phyloP scores from a whole-genome alignment of 2,797 vertebrate species.

The Austrolebias charrua region DNA sequence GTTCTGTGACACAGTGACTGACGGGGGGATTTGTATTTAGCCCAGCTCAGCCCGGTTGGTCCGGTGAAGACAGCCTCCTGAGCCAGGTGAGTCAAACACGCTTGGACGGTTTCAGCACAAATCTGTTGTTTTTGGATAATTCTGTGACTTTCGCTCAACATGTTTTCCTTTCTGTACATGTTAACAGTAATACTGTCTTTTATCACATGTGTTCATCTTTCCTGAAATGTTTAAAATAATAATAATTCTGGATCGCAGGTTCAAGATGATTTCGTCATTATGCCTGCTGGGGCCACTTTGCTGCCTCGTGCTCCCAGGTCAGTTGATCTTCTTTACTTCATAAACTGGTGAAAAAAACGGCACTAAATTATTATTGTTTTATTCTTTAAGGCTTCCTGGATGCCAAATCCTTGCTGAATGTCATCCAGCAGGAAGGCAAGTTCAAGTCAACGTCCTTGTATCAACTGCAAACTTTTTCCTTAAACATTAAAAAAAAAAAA shows the following conservation, averaged over 20 bases:
- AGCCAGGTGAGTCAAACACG: constrained; percentile 62
- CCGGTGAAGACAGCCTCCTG: constrained; percentile 53
- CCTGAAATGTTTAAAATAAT: neutral
- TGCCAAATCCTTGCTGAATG: constrained; percentile 73
- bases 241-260: constrained; percentile 45
- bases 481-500: neutral
- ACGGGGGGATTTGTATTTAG: constrained; percentile 68
- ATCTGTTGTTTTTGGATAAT: too few relatives aligned
- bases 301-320: constrained; percentile 69
- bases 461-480: neutral
- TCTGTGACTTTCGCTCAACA: too few relatives aligned
- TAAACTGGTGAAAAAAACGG: neutral
- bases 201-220: too few relatives aligned
- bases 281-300: constrained; percentile 60
- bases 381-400: constrained; percentile 66
- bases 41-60: constrained; percentile 14
- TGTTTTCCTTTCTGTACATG: too few relatives aligned
- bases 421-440: constrained; percentile 75
- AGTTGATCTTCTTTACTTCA: constrained; percentile 24
- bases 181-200: too few relatives aligned
- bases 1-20: constrained; percentile 26
- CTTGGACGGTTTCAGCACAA: neutral
- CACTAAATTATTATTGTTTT: neutral
- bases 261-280: constrained; percentile 65
- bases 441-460: neutral